phyloP scores from a whole-genome alignment of 2,797 vertebrate genomes.

The Salarias fasciatus region DNA sequence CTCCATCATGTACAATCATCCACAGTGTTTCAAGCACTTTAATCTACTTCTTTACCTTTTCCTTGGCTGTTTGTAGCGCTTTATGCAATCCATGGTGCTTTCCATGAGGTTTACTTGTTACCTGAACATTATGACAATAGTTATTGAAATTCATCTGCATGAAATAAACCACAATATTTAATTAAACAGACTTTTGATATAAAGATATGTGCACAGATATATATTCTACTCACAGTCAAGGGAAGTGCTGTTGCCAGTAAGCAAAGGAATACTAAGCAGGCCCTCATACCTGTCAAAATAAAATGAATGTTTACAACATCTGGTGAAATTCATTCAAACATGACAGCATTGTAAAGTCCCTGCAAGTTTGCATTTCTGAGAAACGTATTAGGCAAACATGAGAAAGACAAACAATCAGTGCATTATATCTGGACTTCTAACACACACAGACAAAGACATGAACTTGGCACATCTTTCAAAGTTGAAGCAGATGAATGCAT shows the following conservation, averaged over 20 bases:
- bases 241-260: slow-evolving; percentile 73
- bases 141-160: background rate
- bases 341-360: background rate
- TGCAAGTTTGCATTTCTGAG: background rate
- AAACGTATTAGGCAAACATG: background rate
- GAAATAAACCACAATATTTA: background rate
- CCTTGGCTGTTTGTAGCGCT: slow-evolving; percentile 54
- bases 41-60: slow-evolving; percentile 67
- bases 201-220: no score
- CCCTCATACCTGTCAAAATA: slow-evolving; percentile 78
- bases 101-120: slow-evolving; percentile 73
- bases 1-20: background rate
- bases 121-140: slow-evolving; percentile 56
- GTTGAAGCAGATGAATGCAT: slow-evolving; percentile 49
- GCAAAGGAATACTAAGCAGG: slow-evolving; percentile 65
- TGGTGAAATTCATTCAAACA: background rate
- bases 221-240: slow-evolving; percentile 73
- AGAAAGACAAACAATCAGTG: slow-evolving; percentile 7
- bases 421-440: slow-evolving; percentile 11
- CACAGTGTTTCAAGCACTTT: background rate
- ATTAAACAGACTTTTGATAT: no score
- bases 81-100: slow-evolving; percentile 67
- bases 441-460: slow-evolving; percentile 12
- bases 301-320: background rate
- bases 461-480: slow-evolving; percentile 48